A percentile compares a stretch with the other conserved stretches of the same genome.
phyloP scores from a whole-genome alignment of 2,888 invertebrate species.

The Steinernema hermaphroditum region DNA sequence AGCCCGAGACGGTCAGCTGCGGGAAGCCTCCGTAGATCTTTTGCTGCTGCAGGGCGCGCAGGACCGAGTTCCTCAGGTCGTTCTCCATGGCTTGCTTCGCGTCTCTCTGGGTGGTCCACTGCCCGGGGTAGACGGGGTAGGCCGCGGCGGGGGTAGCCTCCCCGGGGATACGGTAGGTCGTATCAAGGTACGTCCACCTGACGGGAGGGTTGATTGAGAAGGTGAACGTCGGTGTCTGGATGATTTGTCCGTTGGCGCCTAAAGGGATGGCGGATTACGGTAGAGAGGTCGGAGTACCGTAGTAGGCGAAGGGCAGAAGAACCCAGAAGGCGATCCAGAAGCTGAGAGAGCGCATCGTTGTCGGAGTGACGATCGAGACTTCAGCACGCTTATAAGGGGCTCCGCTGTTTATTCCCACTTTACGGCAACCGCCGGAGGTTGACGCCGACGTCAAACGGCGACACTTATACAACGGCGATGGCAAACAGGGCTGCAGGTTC shows the following conservation, averaged over 20 bases:
- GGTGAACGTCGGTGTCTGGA: constrained; percentile 35
- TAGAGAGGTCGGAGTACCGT: not conserved
- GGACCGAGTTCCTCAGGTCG: constrained; percentile 19
- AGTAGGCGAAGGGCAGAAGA: not conserved
- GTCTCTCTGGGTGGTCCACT: constrained; percentile 20
- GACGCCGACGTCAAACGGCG: not conserved
- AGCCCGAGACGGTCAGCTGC: not conserved
- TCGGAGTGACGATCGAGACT: not conserved
- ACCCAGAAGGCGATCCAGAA: constrained; percentile 28
- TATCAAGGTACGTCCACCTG: constrained; percentile 23
- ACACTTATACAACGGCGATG: not conserved
- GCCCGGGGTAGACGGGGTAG: constrained; percentile 27
- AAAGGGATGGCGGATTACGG: not conserved
- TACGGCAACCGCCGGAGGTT: not conserved
- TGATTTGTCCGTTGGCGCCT: constrained; percentile 8
- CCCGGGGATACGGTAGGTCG: not conserved
- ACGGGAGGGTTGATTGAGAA: constrained; percentile 31
- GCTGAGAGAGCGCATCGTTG: constrained; percentile 11
- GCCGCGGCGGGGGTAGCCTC: constrained; percentile 9
- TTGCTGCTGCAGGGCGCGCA: not conserved
- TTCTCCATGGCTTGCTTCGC: constrained; percentile 25
- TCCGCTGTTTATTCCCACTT: not conserved
- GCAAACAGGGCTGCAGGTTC: constrained; percentile 23
- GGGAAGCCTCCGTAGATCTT: constrained; percentile 20
- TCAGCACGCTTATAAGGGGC: constrained; percentile 1